phyloP scores from a whole-genome alignment of 2,113 vertebrate species.

The Aldabrachelys gigantea region DNA sequence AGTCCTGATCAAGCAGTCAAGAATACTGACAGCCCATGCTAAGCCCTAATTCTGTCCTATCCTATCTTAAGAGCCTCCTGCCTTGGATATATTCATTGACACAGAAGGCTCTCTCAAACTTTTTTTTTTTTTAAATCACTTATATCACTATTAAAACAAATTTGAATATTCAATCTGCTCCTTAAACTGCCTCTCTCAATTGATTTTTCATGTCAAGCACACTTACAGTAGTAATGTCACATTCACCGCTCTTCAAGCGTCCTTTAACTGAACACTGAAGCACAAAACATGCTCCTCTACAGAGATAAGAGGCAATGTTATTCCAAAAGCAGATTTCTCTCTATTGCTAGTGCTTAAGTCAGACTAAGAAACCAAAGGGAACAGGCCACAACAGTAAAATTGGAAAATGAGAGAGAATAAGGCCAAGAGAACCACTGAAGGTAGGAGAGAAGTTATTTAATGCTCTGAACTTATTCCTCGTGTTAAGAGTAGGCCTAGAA shows the following conservation, averaged over 20 bases:
- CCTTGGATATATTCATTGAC: not conserved
- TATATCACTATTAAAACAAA: not conserved
- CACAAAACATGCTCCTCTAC: not conserved
- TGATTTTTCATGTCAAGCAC: not conserved
- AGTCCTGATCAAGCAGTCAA: not conserved
- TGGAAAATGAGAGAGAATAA: not conserved
- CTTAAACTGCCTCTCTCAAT: not conserved
- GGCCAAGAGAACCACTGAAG: not conserved
- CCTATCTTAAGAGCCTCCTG: not conserved
- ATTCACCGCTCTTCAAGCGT: not conserved
- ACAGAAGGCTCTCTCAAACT: not conserved
- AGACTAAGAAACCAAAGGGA: not conserved
- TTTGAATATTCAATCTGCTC: not conserved
- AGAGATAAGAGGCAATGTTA: not conserved
- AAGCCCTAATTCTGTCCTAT: not conserved
- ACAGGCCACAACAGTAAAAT: not conserved
- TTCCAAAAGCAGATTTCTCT: not conserved
- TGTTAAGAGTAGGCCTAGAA: not conserved
- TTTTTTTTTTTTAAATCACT: not conserved
- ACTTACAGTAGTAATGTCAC: not conserved
- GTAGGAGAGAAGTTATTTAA: not conserved
- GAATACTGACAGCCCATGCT: not conserved
- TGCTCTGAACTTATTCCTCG: not conserved
- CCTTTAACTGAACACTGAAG: not conserved
- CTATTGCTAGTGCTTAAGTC: not conserved